Base-by-base conservation (phyloP, 2,888 invertebrate species). In the Eristalinus sepulchralis region DNA sequence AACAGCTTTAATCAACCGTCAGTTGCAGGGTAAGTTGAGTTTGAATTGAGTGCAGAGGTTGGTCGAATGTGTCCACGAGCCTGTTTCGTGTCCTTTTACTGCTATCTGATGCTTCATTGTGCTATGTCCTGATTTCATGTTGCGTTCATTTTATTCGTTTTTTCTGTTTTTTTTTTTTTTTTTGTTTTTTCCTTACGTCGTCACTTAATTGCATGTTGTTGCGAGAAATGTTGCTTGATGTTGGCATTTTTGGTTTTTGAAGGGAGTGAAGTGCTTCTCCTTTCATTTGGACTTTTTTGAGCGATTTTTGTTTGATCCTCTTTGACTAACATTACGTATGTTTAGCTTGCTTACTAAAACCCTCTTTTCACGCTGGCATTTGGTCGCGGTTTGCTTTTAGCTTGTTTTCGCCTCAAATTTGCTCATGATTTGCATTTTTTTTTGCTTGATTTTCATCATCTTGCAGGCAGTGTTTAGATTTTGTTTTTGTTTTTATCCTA, bases 1-100 rank as follows among this genome's bases (percentile, higher is more conserved):
- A 92, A 96, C 96, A 60, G 96, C 96, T 68, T 93, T 96, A 89
- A 95, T 96, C 88, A 96, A 96, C 92, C 93, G 96, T 88, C 96
- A 96, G 93, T 93, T 96, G 88, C 96, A 96, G 95, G 96, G 96
- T 96, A 93, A 92, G 89, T 89, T 79, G 60, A 39, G 68, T 78
- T 76, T 71, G 66, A 67, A 75, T 70, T 78, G 73, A 76, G 72
- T 75, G 79, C 62, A 24, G 64, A 70, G 77, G 77, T 72, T 68
- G 53, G 64, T 72, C 60, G 84, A 70, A 79, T 71, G 70, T 62
- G 53, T 75, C 75, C n/a, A 68, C 64, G 59, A 62, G 39, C 55
- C 17, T 57, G 59, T 57, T 33, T 60, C 57, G 68, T 33, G 63
- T 53, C 72, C 39, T 80, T 27, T 63, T n/a, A n/a, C n/a, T n/a